Conservation (phyloP, 2,888 invertebrate species). For the Eudasyphora cyanicolor region DNA sequence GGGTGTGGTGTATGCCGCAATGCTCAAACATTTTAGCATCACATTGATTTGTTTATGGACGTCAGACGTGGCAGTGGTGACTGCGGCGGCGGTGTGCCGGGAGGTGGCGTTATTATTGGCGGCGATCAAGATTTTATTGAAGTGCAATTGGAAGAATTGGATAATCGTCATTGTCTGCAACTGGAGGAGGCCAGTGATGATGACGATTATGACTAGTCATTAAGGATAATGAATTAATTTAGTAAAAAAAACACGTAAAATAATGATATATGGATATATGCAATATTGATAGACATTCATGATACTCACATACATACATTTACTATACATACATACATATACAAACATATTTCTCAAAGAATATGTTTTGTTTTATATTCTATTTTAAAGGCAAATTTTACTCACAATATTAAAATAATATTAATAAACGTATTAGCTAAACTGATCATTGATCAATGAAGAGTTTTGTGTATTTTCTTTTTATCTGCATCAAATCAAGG, state of each 20-base stretch:
- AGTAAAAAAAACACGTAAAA: constrained; percentile 19
- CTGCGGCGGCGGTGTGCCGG: neutral
- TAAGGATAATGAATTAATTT: constrained; percentile 30
- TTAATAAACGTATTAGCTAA: constrained; percentile 20
- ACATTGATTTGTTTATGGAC: constrained; percentile 36
- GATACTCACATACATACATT: neutral
- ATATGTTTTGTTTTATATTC: constrained; percentile 33
- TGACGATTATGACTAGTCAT: constrained; percentile 61
- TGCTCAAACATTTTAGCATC: constrained; percentile 90
- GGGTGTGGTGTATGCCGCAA: constrained; percentile 99
- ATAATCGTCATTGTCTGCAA: constrained; percentile 63
- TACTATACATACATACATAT: constrained; percentile 6
- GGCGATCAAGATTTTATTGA: constrained; percentile 61
- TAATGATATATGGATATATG: too few species aligned
- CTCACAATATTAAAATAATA: constrained; percentile 30
- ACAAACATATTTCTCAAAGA: constrained; percentile 16
- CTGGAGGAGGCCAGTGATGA: constrained; percentile 53
- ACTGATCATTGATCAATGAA: constrained; percentile 34
- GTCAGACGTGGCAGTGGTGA: neutral
- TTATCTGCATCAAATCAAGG: too few species aligned
- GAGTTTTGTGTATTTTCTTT: neutral
- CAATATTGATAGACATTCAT: constrained; percentile 23
- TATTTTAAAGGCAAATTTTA: constrained; percentile 45
- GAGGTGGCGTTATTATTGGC: constrained; percentile 10
- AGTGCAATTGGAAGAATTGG: constrained; percentile 66